Conservation (phyloP, 1,140 invertebrate species). For the Heliothis subflexa region DNA sequence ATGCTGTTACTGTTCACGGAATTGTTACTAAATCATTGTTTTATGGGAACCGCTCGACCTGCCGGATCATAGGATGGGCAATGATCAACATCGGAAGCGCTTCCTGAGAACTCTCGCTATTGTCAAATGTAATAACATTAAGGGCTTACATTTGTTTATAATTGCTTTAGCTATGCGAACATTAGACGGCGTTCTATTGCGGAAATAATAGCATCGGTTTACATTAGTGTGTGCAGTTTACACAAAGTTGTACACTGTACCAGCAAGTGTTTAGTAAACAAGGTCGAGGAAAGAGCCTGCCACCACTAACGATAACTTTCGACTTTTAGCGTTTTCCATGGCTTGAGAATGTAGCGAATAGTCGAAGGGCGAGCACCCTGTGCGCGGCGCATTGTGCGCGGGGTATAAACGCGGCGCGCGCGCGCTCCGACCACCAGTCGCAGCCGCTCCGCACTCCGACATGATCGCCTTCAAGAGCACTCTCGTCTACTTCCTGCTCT, state of each 20-base stretch:
- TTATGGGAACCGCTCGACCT: background rate
- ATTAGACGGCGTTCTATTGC: background rate
- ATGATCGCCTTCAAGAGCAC: conserved; percentile 62
- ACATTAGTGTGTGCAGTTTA: conserved; percentile 12
- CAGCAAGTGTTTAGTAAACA: conserved; percentile 38
- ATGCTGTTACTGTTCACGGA: background rate
- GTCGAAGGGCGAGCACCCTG: conserved; percentile 32
- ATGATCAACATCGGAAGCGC: background rate
- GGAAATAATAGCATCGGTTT: conserved; percentile 18
- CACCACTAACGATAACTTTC: background rate
- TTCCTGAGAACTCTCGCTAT: background rate
- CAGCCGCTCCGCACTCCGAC: background rate
- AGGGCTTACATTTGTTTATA: background rate
- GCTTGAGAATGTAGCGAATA: background rate
- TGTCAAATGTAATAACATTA: background rate
- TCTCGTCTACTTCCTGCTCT: conserved; percentile 62
- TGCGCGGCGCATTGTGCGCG: conserved; percentile 56
- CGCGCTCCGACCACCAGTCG: conserved; percentile 11
- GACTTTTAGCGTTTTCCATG: no score
- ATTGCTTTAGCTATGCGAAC: background rate
- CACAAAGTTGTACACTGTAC: conserved; percentile 23
- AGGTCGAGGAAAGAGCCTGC: background rate
- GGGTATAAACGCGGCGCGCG: conserved; percentile 65
- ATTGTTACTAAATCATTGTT: background rate
- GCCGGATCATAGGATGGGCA: no score